Evolutionary conservation across 1,140 invertebrate species (phyloP).

Genomic region (Neodiprion fabricii): DNA sequence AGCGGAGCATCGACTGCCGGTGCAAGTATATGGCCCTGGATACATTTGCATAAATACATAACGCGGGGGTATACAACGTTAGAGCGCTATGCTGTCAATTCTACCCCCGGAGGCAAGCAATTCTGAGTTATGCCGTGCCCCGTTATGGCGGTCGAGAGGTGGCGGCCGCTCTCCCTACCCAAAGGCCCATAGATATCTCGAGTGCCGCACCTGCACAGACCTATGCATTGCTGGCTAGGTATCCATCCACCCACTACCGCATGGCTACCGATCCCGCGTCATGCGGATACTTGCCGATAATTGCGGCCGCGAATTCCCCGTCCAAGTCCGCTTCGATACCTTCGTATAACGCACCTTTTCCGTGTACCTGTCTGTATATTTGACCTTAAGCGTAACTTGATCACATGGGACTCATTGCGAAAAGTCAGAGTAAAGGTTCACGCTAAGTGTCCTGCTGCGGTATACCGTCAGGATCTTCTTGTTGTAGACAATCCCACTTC

Average conservation of each 20-base stretch:
- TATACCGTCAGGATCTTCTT: too few relatives aligned
- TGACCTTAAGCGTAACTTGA: too few relatives aligned
- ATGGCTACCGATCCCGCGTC: conserved; percentile 9
- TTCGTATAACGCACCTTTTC: too few relatives aligned
- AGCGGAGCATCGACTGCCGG: conserved; percentile 27
- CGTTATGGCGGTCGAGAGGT: background rate
- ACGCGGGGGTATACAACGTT: conserved; percentile 62
- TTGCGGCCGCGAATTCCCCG: conserved; percentile 20
- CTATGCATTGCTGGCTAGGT: too few relatives aligned
- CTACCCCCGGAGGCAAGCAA: conserved; percentile 58
- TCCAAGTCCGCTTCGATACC: too few relatives aligned
- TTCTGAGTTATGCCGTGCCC: conserved; percentile 61
- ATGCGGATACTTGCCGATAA: conserved; percentile 9
- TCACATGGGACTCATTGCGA: too few relatives aligned
- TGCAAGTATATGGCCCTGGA: conserved; percentile 33
- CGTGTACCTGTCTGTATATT: too few relatives aligned
- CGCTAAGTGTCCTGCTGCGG: too few relatives aligned
- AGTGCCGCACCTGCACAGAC: conserved; percentile 17
- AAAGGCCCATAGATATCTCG: conserved; percentile 27
- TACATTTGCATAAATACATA: conserved; percentile 65
- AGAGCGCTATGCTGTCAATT: conserved; percentile 61
- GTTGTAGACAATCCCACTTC: too few relatives aligned
- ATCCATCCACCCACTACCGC: conserved; percentile 3
- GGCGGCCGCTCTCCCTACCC: conserved; percentile 44
- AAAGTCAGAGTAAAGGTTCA: too few relatives aligned